phyloP scores from a whole-genome alignment of 2,113 vertebrate genomes.

The Zosterops hypoxanthus region DNA sequence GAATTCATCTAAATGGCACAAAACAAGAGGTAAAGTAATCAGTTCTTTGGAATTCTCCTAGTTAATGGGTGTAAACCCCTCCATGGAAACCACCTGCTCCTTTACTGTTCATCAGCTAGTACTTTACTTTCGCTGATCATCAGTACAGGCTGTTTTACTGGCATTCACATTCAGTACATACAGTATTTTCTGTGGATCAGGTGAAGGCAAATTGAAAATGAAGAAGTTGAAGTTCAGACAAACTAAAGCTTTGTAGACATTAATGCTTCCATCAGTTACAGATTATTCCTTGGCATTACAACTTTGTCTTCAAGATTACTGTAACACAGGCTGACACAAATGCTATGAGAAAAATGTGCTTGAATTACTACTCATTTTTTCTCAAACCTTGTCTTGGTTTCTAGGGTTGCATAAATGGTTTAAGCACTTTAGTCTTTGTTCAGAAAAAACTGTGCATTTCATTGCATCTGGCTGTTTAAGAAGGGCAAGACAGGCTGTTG shows the following conservation, averaged over 20 bases:
- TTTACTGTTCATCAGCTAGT: not conserved
- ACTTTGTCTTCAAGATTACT: not conserved
- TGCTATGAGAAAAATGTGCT: not conserved
- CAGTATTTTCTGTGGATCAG: not conserved
- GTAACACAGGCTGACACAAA: not conserved
- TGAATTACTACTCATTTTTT: not conserved
- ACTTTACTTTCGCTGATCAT: not conserved
- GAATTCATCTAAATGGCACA: constrained; percentile 79
- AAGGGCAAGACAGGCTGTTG: not conserved
- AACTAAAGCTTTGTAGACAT: not conserved
- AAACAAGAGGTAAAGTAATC: constrained; percentile 81
- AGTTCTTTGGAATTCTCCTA: not conserved
- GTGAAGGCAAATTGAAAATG: not conserved
- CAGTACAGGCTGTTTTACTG: not conserved
- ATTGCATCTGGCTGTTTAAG: not conserved
- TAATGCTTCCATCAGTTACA: not conserved
- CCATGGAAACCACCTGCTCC: not conserved
- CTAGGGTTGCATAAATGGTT: not conserved
- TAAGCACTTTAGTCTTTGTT: not conserved
- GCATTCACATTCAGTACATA: not conserved
- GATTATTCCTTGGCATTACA: not conserved
- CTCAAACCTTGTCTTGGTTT: not conserved
- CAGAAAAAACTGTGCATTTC: not conserved
- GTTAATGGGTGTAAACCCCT: not conserved
- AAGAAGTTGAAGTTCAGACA: not conserved